phyloP scores from a whole-genome alignment of 2,888 invertebrate species.

The Netelia inedita region DNA sequence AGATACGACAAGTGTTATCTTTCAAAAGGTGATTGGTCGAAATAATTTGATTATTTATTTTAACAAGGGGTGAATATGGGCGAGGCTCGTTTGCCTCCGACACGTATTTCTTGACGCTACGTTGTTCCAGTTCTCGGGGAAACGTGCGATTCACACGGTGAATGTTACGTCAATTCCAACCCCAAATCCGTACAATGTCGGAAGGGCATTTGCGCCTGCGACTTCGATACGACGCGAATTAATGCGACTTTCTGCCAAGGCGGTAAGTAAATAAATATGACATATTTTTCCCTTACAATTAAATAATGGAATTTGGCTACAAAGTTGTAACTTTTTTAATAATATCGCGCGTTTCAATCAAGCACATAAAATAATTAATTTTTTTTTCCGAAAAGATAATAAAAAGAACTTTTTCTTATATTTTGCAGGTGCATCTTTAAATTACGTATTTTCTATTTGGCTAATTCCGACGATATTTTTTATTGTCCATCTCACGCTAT shows the following conservation, averaged over 20 bases:
- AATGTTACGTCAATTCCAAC: conserved; percentile 74
- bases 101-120: conserved; percentile 39
- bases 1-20: conserved; percentile 43
- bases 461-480: conserved; percentile 30
- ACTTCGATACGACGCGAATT: conserved; percentile 35
- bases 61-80: conserved; percentile 19
- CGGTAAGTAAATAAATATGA: conserved; percentile 18
- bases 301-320: not conserved
- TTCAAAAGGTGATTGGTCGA: conserved; percentile 51
- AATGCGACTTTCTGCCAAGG: conserved; percentile 56
- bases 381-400: too few relatives aligned
- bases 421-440: conserved; percentile 46
- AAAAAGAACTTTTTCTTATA: too few relatives aligned
- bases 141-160: conserved; percentile 70
- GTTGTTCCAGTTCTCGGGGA: conserved; percentile 74
- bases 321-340: not conserved
- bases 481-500: conserved; percentile 5
- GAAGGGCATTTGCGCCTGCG: conserved; percentile 70
- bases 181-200: conserved; percentile 65
- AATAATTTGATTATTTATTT: conserved; percentile 44
- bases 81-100: conserved; percentile 20
- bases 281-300: not conserved
- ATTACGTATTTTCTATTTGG: conserved; percentile 30
- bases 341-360: too few relatives aligned
- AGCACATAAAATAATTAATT: too few relatives aligned